A percentile compares a stretch with the other conserved stretches of the same genome.
phyloP scores from a whole-genome alignment of 2,888 invertebrate genomes.

The Caenorhabditis sp. region DNA sequence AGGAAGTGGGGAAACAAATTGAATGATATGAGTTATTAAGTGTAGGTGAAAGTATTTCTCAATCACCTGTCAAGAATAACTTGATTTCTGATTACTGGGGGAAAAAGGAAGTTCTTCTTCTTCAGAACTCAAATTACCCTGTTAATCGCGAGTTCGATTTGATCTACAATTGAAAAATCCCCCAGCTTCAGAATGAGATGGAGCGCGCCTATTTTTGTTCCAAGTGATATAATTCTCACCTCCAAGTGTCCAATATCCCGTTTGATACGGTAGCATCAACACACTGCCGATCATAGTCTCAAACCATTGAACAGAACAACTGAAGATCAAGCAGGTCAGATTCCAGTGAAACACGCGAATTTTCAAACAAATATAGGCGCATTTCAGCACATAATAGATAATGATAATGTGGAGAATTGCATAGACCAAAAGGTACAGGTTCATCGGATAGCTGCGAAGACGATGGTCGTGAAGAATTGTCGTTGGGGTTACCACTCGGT shows the following conservation, averaged over 20 bases:
- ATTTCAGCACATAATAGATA: conserved; percentile 25
- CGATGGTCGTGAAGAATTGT: conserved; percentile 26
- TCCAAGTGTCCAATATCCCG: conserved; percentile 21
- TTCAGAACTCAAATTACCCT: no score
- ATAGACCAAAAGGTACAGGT: conserved; percentile 18
- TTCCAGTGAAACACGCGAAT: conserved; percentile 46
- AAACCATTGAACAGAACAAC: conserved; percentile 47
- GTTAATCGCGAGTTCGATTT: no score
- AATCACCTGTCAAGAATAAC: not conserved
- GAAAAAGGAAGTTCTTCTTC: no score
- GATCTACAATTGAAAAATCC: no score
- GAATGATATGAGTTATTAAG: not conserved
- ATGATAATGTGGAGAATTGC: conserved; percentile 27
- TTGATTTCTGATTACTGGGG: not conserved
- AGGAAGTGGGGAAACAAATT: not conserved
- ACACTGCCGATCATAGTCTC: conserved; percentile 31
- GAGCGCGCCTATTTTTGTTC: no score
- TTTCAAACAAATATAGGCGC: conserved; percentile 30
- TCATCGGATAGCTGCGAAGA: conserved; percentile 9
- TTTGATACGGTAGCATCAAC: conserved; percentile 41
- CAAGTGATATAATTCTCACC: not conserved
- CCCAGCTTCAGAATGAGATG: no score
- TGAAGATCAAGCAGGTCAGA: conserved; percentile 34
- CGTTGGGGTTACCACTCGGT: conserved; percentile 10
- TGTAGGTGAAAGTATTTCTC: not conserved